phyloP scores from a whole-genome alignment of 2,797 vertebrate genomes.

The Acrossocheilus fasciatus region DNA sequence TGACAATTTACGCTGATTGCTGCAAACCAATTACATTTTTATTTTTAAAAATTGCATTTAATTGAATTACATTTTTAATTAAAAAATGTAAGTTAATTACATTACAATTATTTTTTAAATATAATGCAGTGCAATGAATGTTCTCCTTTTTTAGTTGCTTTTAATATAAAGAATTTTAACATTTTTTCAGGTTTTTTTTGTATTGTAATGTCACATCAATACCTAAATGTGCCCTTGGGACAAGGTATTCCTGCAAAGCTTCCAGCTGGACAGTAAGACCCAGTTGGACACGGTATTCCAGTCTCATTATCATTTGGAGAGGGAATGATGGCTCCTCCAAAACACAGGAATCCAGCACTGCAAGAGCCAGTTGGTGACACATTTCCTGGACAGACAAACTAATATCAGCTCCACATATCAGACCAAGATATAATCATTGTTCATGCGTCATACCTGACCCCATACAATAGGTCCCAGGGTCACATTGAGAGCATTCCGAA shows the following conservation, averaged over 20 bases:
- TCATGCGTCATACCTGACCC: conserved; percentile 72
- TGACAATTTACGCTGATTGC: conserved; percentile 71
- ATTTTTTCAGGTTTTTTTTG: neutral
- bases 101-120: neutral
- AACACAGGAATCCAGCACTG: conserved; percentile 77
- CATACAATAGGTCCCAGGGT: conserved; percentile 80
- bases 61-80: neutral
- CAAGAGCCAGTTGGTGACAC: conserved; percentile 74
- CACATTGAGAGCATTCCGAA: conserved; percentile 75
- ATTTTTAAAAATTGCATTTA: neutral
- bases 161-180: neutral
- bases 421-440: neutral
- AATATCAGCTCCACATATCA: conserved; percentile 16
- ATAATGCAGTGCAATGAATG: neutral
- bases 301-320: conserved; percentile 68
- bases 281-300: conserved; percentile 73
- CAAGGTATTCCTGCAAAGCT: conserved; percentile 73
- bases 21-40: conserved; percentile 59
- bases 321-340: conserved; percentile 67
- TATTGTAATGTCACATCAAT: neutral
- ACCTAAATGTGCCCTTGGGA: conserved; percentile 83
- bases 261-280: conserved; percentile 79
- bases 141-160: neutral
- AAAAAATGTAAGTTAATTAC: neutral
- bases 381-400: conserved; percentile 68